Base-by-base conservation (phyloP, 2,888 invertebrate species). In the Germaria angustata region DNA sequence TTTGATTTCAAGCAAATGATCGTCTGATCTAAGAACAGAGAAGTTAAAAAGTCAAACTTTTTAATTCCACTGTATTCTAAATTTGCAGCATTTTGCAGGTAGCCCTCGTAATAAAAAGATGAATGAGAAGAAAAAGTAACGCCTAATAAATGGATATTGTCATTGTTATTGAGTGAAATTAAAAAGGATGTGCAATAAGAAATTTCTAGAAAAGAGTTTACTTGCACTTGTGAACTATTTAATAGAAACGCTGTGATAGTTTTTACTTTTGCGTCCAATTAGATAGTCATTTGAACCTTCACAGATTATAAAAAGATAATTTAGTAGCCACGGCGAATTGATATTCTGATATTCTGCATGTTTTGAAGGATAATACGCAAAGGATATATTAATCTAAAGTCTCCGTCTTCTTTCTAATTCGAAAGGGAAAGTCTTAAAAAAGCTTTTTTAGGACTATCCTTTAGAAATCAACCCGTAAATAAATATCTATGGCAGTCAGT, bases 111-210 rank as follows among this genome's bases (percentile, higher is more conserved):
- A 2, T 20, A 2, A 2, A 20, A 20, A 20, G 20, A 3, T 15
- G 15, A 46, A 20, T 46, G 39, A 20, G 15, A 73, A 53, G 53
- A 20, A 39, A 17, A 61, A 61, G 17, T 39, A 53, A 44, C 39
- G 32, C 34, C 46, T 55, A 51, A 57, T 22, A 20, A 39, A 34
- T 51, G 66, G 71, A 41, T 57, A 76, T 22, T 49, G 57, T 36
- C 65, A 69, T 22, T 69, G 55, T 53, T 63, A 36, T 76, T 76
- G 65, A 46, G 41, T 39, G 39, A 61, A 73, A 73, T 65, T 53
- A 15, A 15, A 57, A 73, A 63, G 63, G 5, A 20, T 63, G 51
- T 32, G 22, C 53, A 63, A 28, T 20, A 51, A 41, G 2, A 39
- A 32, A 24, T 11, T 15, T 63, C 51, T 32, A 46, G 15, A 59